Evolutionary conservation across 1,140 invertebrate species (phyloP).

Genomic region (Anastatus disparis): DNA sequence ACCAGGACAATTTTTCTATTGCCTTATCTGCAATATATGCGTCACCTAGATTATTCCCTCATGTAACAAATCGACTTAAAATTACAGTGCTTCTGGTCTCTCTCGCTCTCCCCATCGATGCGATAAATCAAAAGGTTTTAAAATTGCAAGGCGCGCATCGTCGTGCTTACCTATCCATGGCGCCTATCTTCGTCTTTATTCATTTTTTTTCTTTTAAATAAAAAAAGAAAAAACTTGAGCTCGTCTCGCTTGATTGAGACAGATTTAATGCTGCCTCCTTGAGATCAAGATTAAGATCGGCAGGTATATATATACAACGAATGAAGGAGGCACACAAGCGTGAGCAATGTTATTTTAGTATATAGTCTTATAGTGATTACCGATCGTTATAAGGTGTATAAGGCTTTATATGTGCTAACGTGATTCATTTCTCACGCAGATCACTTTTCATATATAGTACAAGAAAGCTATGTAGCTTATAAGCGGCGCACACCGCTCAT

Average conservation of each 20-base stretch:
- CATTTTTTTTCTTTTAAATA: too few species aligned
- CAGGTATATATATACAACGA: conserved; percentile 26
- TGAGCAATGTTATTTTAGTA: too few species aligned
- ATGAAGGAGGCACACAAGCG: too few species aligned
- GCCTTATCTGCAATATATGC: not conserved
- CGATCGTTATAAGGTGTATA: too few species aligned
- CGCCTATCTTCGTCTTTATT: conserved; percentile 16
- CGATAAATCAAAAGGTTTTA: conserved; percentile 47
- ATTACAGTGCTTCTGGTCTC: conserved; percentile 32
- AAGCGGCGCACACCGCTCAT: not conserved
- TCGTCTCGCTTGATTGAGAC: conserved; percentile 28
- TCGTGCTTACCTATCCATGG: conserved; percentile 32
- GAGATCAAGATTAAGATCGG: conserved; percentile 29
- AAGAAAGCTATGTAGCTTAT: too few species aligned
- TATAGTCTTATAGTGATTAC: too few species aligned
- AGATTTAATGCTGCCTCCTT: conserved; percentile 36
- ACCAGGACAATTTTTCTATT: not conserved
- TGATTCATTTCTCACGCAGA: conserved; percentile 44
- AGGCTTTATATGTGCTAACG: conserved; percentile 2
- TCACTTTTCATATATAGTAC: conserved; percentile 48
- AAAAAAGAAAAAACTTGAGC: too few species aligned
- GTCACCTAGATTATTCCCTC: conserved; percentile 11
- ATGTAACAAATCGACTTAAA: conserved; percentile 28
- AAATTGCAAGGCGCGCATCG: not conserved
- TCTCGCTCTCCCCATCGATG: too few species aligned